Percentiles rank a stretch among this genome's conserved stretches.
These are phyloP conservation scores for Fringilla coelebs DNA, from an alignment of 2,797 vertebrate genomes.

Conservation along the genomic window DNA sequence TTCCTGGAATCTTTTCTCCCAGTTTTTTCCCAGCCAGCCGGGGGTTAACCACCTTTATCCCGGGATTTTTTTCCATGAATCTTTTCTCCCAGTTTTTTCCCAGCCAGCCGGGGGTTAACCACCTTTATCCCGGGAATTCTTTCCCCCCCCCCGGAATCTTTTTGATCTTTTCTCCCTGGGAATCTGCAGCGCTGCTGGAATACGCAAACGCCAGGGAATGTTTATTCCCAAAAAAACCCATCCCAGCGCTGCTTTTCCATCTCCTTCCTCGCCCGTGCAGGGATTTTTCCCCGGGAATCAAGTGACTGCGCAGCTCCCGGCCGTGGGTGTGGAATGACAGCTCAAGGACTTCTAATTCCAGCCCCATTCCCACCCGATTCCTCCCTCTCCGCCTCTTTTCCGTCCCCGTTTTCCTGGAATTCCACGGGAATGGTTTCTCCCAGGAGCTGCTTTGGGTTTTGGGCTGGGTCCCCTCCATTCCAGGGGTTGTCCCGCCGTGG, in stretches of 20 bases:
- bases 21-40: rapidly evolving
- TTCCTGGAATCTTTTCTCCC: too few species aligned
- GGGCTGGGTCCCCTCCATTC: background rate
- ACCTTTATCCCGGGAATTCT: background rate
- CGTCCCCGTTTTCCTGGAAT: background rate
- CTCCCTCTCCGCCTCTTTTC: background rate
- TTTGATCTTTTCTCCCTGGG: background rate
- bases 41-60: background rate
- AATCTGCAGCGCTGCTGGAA: background rate
- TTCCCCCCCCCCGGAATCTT: background rate
- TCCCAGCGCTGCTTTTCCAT: background rate
- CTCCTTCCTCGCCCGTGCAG: background rate
- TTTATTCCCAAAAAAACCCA: background rate
- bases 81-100: background rate
- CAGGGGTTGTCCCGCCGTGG: background rate
- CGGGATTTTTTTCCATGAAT: background rate
- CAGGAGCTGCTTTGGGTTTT: background rate
- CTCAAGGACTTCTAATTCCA: conserved; percentile 32
- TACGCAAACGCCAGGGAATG: background rate
- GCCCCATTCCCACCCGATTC: background rate
- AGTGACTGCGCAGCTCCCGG: background rate
- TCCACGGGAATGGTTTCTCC: background rate
- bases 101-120: background rate
- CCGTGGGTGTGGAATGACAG: conserved; percentile 40
- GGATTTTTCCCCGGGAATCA: background rate